Evolutionary conservation across 2,888 invertebrate genomes (phyloP), one percentile per base, ranked within the genome.

Genomic region (Diarsia dahlii): DNA sequence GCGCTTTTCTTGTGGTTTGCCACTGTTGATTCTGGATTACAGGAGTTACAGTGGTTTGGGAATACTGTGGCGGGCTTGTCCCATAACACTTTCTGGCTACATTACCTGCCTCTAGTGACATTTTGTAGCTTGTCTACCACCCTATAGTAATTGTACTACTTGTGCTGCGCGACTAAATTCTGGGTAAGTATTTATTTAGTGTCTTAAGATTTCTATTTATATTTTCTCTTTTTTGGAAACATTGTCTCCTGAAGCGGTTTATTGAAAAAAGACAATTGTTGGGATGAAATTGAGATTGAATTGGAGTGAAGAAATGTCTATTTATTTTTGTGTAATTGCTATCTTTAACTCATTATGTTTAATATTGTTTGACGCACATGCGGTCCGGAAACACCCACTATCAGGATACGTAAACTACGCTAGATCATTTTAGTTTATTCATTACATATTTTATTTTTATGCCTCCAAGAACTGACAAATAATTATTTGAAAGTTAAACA

Each of bases 121-220:
- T 63, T 73, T 70, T 15, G 34, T 23, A 12, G 23, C 6, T 72
- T 28, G 13, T 48, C 28, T 28, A 28, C 28, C 18, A 20, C n/a
- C 15, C 18, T 23, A 39, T 71, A 80, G 77, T 72, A 56, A 80
- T n/a, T 48, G 48, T 63, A 72, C 45, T 23, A 15, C 15, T 80
- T 56, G 15, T 34, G 34, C 64, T 74, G 60, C 13, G 18, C 50
- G 0, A 63, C 50, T 39, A 56, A 56, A 52, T 46, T 52, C 34
- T 81, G 45, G 64, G 78, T 78, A 64, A 81, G 78, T 78, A 78
- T 80, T 76, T 58, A 56, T 52, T 50, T 78, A 52, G 20, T 60
- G 34, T 56, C 6, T 77, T 77, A 73, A 18, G 34, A 58, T 50
- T 56, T 23, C 23, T 54, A 13, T 45, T 10, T n/a, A 12, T 12